Evolutionary conservation across 2,888 invertebrate genomes (phyloP), one percentile per base, ranked within the genome.

Genomic region (Serripes groenlandicus): DNA sequence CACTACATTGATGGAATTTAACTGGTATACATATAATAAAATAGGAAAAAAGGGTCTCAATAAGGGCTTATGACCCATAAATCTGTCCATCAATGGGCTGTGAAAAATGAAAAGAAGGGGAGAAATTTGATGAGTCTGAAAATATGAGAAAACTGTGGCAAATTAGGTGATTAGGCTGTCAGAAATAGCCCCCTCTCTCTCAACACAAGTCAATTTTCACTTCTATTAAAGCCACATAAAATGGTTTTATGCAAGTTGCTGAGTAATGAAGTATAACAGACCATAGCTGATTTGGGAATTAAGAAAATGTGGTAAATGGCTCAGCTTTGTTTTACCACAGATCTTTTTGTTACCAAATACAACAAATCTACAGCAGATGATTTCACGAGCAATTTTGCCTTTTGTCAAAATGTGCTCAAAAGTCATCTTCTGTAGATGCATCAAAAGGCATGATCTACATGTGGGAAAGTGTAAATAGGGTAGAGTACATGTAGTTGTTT

Each of bases 141-240:
- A 80, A 81, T 83, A 83, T 81, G 86, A 78, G 86, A 81, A 78
- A 75, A 78, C 42, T 74, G 66, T 56, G 68, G 76, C 70, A 81
- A 86, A 83, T 83, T 83, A 81, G 81, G 83, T 75, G 76, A 86
- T 86, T 83, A 83, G 73, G 52, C 76, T 86, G 86, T 86, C 86
- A 86, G 78, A 62, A 68, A 52, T 30, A 37, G 37, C 26, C 68
- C 62, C 76, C 69, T 69, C 62, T 85, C 86, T 69, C 70, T 86
- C 86, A 81, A n/a, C 75, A 81, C 74, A 72, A 75, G 75, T 76
- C 83, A 76, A 83, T 86, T 86, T 75, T 76, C 86, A 83, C 78
- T 28, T 52, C 81, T 77, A 86, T 86, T 83, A 86, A 81, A 86
- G 62, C 56, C 69, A 58, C 82, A 80, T 86, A 60, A 78, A 75